These are phyloP conservation scores for Argyrosomus japonicus DNA, from an alignment of 2,113 vertebrate species.

Conservation along the genomic window DNA sequence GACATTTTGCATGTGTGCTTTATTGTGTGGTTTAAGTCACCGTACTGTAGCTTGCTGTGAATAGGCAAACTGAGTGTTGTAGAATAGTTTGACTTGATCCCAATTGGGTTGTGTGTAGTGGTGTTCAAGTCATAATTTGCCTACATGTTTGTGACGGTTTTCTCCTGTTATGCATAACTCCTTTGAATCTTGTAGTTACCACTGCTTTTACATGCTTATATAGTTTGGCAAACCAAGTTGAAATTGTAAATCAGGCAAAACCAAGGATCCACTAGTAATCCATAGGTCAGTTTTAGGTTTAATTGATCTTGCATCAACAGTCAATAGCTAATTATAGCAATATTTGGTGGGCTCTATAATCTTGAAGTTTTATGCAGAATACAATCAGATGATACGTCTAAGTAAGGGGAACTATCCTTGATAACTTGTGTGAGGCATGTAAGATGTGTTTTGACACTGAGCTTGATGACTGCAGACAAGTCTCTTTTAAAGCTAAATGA, in stretches of 20 bases:
- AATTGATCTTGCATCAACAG: neutral
- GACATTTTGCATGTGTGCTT: no score
- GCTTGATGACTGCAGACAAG: neutral
- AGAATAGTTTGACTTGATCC: no score
- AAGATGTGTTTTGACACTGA: constrained; percentile 1
- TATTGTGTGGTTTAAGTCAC: no score
- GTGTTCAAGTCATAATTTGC: no score
- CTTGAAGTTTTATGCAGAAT: neutral
- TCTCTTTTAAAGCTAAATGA: neutral
- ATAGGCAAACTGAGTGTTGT: no score
- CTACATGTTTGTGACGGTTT: neutral
- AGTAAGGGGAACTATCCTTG: neutral
- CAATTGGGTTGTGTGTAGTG: no score
- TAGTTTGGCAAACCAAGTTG: neutral
- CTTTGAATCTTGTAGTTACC: neutral
- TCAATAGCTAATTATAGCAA: neutral
- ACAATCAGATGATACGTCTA: neutral
- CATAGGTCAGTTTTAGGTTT: neutral
- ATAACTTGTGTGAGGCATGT: neutral
- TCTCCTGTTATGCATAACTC: neutral
- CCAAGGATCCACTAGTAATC: neutral
- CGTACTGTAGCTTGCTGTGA: no score
- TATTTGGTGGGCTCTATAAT: neutral
- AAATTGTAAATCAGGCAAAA: neutral
- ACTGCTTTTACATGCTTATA: neutral